These are phyloP conservation scores for Busseola fusca DNA, from an alignment of 2,888 invertebrate species.

Conservation along the genomic window DNA sequence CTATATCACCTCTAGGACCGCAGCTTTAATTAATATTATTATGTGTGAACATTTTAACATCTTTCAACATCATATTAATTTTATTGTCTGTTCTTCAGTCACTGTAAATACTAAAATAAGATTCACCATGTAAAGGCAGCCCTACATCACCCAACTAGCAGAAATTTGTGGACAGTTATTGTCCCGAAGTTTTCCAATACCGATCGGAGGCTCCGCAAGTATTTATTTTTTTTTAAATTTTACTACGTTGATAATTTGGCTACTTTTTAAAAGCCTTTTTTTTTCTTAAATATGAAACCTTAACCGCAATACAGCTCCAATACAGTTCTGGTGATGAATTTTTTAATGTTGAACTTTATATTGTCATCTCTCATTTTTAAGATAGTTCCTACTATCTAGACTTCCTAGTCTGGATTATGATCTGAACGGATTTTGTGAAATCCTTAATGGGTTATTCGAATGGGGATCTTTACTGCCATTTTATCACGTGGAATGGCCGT, in stretches of 20 bases:
- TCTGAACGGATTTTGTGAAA: background rate
- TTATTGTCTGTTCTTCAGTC: background rate
- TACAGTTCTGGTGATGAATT: too few species aligned
- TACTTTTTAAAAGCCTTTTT: too few species aligned
- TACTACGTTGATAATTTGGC: background rate
- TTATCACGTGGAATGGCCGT: too few species aligned
- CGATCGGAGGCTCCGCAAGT: background rate
- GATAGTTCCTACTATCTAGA: too few species aligned
- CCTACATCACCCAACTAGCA: background rate
- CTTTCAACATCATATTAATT: background rate
- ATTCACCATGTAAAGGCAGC: background rate
- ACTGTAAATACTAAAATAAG: background rate
- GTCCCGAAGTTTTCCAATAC: conserved; percentile 29
- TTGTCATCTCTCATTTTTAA: background rate
- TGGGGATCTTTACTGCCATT: too few species aligned
- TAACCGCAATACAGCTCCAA: too few species aligned
- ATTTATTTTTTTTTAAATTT: background rate
- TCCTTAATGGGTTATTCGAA: background rate
- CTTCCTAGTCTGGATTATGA: background rate
- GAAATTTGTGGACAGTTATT: conserved; percentile 20
- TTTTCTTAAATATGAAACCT: too few species aligned
- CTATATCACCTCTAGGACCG: too few species aligned
- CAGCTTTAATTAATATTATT: too few species aligned
- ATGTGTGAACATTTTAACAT: background rate
- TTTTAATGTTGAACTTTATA: too few species aligned